A percentile compares a stretch with the other conserved stretches of the same genome.
These are phyloP conservation scores for Pantelozetes paolii DNA, from an alignment of 2,888 invertebrate genomes.

Conservation along the genomic window DNA sequence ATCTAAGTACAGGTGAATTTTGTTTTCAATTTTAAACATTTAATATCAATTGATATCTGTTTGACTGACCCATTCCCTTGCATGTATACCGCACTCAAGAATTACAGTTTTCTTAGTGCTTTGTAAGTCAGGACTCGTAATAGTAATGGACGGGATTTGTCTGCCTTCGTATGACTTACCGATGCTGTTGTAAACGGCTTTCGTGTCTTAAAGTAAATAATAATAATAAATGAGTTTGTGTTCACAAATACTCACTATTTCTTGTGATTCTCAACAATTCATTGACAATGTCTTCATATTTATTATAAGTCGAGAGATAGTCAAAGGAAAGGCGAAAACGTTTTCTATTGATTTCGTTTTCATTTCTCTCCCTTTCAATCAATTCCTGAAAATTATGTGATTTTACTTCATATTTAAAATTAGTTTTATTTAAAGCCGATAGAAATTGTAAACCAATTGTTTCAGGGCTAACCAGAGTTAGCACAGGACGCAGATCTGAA, in stretches of 20 bases:
- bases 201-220: not conserved
- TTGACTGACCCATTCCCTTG: conserved; percentile 40
- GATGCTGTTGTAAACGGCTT: conserved; percentile 37
- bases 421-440: conserved; percentile 12
- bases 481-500: conserved; percentile 18
- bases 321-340: not conserved
- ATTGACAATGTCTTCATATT: conserved; percentile 31
- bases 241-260: conserved; percentile 10
- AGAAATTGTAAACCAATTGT: conserved; percentile 7
- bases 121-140: conserved; percentile 3
- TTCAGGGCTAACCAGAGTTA: conserved; percentile 32
- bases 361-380: conserved; percentile 6
- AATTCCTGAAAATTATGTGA: conserved; percentile 23
- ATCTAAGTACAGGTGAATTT: not conserved
- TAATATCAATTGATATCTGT: not conserved
- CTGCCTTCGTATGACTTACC: conserved; percentile 48
- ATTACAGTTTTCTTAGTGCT: not conserved
- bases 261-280: not conserved
- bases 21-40: not conserved
- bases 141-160: conserved; percentile 44
- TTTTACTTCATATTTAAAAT: conserved; percentile 19
- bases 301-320: conserved; percentile 35
- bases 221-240: not conserved
- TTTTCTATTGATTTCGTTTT: not conserved
- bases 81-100: conserved; percentile 40